Conservation (phyloP, 2,797 vertebrate species). For the Myripristis murdjan region DNA sequence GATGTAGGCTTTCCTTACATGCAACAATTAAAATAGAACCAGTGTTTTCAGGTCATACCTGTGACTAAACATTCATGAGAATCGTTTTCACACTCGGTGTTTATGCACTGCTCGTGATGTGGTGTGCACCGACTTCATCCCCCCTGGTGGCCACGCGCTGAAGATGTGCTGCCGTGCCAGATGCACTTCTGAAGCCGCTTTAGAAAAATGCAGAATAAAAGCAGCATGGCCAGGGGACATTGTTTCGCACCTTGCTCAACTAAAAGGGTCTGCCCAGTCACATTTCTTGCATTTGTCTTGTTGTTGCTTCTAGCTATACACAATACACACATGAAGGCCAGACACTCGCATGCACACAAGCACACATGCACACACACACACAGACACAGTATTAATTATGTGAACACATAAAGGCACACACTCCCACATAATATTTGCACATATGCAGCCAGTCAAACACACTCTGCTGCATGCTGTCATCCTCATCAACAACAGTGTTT, state of each 20-base stretch:
- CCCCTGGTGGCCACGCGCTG: neutral
- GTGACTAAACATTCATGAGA: slow-evolving; percentile 3
- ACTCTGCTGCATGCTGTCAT: slow-evolving; percentile 37
- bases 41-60: slow-evolving; percentile 13
- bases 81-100: slow-evolving; percentile 13
- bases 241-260: slow-evolving; percentile 18
- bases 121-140: slow-evolving; percentile 15
- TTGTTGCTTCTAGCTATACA: slow-evolving; percentile 16
- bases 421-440: slow-evolving; percentile 35
- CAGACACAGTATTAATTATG: slow-evolving; percentile 1
- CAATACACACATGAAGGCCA: slow-evolving; percentile 4
- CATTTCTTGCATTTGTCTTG: slow-evolving; percentile 41
- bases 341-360: slow-evolving; percentile 13
- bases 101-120: slow-evolving; percentile 9
- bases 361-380: slow-evolving; percentile 4
- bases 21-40: slow-evolving; percentile 49
- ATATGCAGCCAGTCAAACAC: slow-evolving; percentile 32
- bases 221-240: slow-evolving; percentile 5
- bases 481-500: slow-evolving; percentile 49
- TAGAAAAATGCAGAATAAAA: slow-evolving; percentile 27
- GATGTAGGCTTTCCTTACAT: slow-evolving; percentile 53
- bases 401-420: slow-evolving; percentile 14
- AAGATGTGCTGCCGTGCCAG: neutral
- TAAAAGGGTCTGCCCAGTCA: slow-evolving; percentile 5
- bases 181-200: slow-evolving; percentile 12